These are phyloP conservation scores for Philereme vetulata DNA, from an alignment of 2,888 invertebrate species.

Conservation along the genomic window DNA sequence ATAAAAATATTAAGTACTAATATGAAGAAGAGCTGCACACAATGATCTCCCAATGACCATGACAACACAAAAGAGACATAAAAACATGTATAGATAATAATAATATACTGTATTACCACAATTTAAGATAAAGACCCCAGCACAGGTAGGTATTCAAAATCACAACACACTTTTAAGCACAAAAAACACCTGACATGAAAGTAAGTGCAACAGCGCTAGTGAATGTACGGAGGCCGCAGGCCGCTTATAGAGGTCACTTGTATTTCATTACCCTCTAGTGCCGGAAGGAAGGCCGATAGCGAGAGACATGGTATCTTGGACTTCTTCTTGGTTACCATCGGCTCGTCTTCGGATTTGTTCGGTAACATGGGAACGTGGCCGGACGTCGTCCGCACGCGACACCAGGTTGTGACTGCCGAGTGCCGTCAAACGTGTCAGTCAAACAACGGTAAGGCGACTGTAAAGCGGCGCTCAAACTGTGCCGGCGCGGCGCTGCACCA, in stretches of 20 bases:
- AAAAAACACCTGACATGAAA: conserved; percentile 80
- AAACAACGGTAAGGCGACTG: conserved; percentile 63
- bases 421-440: conserved; percentile 63
- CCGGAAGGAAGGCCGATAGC: conserved; percentile 75
- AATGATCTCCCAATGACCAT: conserved; percentile 29
- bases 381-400: conserved; percentile 77
- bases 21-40: conserved; percentile 30
- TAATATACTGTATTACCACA: conserved; percentile 5
- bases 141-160: conserved; percentile 45
- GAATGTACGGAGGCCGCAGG: conserved; percentile 76
- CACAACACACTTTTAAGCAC: conserved; percentile 61
- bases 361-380: conserved; percentile 69
- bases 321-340: conserved; percentile 80
- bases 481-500: conserved; percentile 12
- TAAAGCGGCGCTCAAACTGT: conserved; percentile 64
- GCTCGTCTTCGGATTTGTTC: conserved; percentile 71
- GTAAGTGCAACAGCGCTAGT: conserved; percentile 75
- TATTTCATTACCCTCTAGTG: conserved; percentile 72
- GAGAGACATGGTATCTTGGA: conserved; percentile 80
- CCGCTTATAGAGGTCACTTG: conserved; percentile 71
- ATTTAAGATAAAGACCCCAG: conserved; percentile 19
- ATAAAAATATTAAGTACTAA: conserved; percentile 25
- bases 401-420: conserved; percentile 67
- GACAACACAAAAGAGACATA: conserved; percentile 33
- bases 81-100: conserved; percentile 4